A percentile compares a stretch with the other conserved stretches of the same genome.
Conservation (phyloP, 2,113 vertebrate species). For the Hassar affinis region DNA sequence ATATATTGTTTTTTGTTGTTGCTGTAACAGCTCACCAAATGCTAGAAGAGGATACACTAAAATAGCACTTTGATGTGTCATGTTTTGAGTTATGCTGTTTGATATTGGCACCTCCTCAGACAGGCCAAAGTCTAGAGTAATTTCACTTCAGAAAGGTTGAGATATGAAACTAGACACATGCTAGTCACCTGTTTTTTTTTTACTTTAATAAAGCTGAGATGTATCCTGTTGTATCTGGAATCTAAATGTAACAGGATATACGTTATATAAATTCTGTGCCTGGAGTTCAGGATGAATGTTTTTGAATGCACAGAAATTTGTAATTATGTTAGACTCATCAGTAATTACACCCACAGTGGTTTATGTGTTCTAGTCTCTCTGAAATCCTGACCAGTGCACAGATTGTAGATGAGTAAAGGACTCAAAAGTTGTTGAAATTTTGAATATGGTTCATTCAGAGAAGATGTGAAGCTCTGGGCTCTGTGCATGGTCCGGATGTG, state of each 20-base stretch:
- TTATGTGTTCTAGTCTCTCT: background rate
- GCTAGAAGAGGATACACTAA: conserved; percentile 58
- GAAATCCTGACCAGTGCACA: conserved; percentile 39
- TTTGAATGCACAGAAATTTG: background rate
- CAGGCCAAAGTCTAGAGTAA: background rate
- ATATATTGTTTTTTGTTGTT: conserved; percentile 57
- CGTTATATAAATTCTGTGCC: background rate
- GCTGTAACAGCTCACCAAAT: background rate
- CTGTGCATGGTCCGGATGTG: background rate
- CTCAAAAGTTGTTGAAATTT: background rate
- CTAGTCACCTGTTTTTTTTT: background rate
- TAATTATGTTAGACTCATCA: background rate
- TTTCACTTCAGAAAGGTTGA: background rate
- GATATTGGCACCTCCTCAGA: conserved; percentile 19
- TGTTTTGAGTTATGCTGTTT: conserved; percentile 45
- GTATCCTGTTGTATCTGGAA: background rate
- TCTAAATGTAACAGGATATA: background rate
- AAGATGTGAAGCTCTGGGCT: background rate
- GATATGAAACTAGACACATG: background rate
- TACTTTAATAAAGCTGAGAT: background rate
- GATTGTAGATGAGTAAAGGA: conserved; percentile 22
- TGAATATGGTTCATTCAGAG: background rate
- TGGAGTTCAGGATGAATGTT: background rate
- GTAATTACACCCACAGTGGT: background rate
- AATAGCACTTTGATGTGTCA: conserved; percentile 62